phyloP scores from a whole-genome alignment of 2,888 invertebrate species.

The Stramonita haemastoma region DNA sequence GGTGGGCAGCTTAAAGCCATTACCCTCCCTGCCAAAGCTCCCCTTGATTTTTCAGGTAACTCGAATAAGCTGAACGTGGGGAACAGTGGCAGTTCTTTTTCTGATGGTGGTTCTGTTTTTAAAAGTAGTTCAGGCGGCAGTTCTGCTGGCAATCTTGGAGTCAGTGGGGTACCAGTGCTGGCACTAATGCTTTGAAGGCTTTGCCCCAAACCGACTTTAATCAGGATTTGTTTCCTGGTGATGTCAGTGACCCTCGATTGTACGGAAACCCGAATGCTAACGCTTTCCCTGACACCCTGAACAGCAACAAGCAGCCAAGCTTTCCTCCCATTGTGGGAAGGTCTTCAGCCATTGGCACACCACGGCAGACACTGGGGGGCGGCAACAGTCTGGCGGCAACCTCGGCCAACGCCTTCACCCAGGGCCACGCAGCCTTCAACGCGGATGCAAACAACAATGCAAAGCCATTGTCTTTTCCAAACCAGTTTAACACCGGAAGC shows the following conservation, averaged over 20 bases:
- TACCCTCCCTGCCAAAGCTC: too few species aligned
- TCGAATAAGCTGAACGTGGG: too few species aligned
- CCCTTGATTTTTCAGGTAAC: too few species aligned
- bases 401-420: background rate
- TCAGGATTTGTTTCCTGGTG: background rate
- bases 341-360: background rate
- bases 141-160: too few species aligned
- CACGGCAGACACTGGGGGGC: background rate
- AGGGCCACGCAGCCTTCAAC: background rate
- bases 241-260: background rate
- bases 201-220: background rate
- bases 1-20: too few species aligned
- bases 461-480: background rate
- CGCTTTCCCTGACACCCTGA: background rate
- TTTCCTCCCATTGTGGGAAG: background rate
- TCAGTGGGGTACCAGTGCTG: too few species aligned
- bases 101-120: too few species aligned
- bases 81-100: too few species aligned
- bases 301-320: background rate
- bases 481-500: background rate
- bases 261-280: background rate
- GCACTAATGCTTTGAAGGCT: too few species aligned
- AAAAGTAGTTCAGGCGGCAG: too few species aligned
- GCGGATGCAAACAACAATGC: background rate
- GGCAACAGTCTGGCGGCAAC: background rate